Evolutionary conservation across 1,140 invertebrate species (phyloP), one percentile per base, ranked within the genome.

Genomic region (Trachelipus rathkii): DNA sequence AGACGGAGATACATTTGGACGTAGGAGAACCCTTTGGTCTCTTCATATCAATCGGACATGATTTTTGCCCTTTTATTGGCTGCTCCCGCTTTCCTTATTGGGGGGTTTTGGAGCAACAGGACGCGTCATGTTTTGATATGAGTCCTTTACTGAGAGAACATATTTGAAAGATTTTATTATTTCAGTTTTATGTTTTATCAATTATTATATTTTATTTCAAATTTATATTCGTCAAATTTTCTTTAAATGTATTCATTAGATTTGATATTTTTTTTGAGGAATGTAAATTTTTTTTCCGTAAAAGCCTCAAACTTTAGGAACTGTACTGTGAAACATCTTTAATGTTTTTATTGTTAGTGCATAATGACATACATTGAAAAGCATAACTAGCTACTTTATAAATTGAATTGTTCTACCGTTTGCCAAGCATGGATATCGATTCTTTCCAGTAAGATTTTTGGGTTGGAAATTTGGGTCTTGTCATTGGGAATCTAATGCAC

Each of bases 81-180:
- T 33, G 94, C 93, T 0, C 95, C 96, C 96, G 0, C 85, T n/a
- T n/a, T 98, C 77, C 91, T 97, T 78, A 95, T 97, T 68, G 91
- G n/a, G n/a, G n/a, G n/a, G n/a, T n/a, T n/a, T 97, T n/a, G 95
- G 95, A 44, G 92, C 94, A 0, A 71, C 69, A 4, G 96, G 95
- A 15, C 95, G 96, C 0, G 85, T 97, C 9, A 85, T 98, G 10
- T 0, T 96, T 97, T 83, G 96, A 98, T 85, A 92, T 96, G 82
- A 92, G 92, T 78, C 86, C 98, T 2, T n/a, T n/a, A n/a, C 94
- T 90, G 84, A 86, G 82, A 81, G 88, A 89, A 83, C 84, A 81
- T 81, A 66, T n/a, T 66, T 1, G 33, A 33, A 33, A 3, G 2
- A 33, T n/a, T 33, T 33, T 3, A 33, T 33, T 33, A 33, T n/a